Evolutionary conservation across 2,888 invertebrate species (phyloP).

Genomic region (Hymenopus coronatus): DNA sequence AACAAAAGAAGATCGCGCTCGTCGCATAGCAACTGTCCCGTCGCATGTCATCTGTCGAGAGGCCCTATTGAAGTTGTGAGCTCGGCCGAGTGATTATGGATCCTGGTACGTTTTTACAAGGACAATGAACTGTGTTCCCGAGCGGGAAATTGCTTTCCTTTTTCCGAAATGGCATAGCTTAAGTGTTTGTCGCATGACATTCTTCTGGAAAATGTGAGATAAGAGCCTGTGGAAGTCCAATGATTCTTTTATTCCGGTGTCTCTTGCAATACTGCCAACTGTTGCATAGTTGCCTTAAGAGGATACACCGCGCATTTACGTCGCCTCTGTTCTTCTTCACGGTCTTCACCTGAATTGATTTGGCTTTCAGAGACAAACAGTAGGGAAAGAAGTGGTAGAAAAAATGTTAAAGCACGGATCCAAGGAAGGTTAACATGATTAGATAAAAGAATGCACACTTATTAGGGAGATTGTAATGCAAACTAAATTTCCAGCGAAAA

Average conservation of each 20-base stretch:
- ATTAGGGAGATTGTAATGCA: too few species aligned
- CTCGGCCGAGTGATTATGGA: not conserved
- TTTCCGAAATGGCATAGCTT: not conserved
- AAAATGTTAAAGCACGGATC: not conserved
- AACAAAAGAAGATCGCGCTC: not conserved
- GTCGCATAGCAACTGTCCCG: not conserved
- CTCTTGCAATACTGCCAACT: not conserved
- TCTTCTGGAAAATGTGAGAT: not conserved
- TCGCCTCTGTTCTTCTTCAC: not conserved
- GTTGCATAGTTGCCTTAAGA: not conserved
- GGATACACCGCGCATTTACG: not conserved
- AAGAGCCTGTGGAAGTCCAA: not conserved
- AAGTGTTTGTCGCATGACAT: not conserved
- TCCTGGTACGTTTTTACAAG: not conserved
- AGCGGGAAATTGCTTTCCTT: not conserved
- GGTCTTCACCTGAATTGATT: not conserved
- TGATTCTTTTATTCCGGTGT: not conserved
- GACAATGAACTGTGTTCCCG: not conserved
- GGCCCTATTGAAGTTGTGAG: not conserved
- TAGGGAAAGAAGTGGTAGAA: not conserved
- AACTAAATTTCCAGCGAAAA: too few species aligned
- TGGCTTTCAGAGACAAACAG: not conserved
- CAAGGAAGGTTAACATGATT: not conserved
- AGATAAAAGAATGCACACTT: too few species aligned
- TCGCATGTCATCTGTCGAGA: slow-evolving; percentile 17